Base-by-base conservation (phyloP, 2,113 vertebrate genomes). In the Lates calcarifer region DNA sequence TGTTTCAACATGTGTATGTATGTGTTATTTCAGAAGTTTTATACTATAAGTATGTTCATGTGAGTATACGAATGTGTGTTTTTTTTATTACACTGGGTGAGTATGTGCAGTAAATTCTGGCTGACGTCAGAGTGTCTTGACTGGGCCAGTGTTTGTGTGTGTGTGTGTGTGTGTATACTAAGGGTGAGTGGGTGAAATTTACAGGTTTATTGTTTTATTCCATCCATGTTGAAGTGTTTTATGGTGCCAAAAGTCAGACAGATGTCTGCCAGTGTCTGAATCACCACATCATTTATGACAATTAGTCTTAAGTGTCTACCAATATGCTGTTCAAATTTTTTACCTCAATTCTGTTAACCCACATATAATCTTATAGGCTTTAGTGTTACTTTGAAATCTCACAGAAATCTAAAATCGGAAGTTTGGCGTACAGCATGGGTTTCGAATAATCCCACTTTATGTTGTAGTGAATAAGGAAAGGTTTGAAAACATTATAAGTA, bases 191-290 rank as follows among this genome's bases (percentile, higher is more conserved):
- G 72, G 37, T 87, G 31, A 82, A 87, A 72, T 80, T 82, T 39
- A 79, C 29, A 47, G 43, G 51, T 90, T 89, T 86, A 91, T 83
- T 81, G 43, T 84, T 83, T 77, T 70, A 79, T 80, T 83, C 67
- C 75, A 47, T 82, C 72, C 53, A 67, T 26, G 26, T 15, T 55
- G 2, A 83, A 83, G 64, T 66, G 43, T 35, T 90, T 91, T 91
- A 90, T 88, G 87, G 49, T 74, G 70, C 31, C 35, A 72, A 68
- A 86, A 69, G 45, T 83, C 81, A 83, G 79, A 85, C 81, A 70
- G 60, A 78, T 45, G 64, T 77, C 43, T 75, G 70, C 69, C 55
- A 56, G 45, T 31, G 45, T 26, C 57, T 85, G 87, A 86, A 79
- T 87, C 73, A 86, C 49, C 70, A 75, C 41, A 57, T 62, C 22